phyloP scores from a whole-genome alignment of 2,888 invertebrate genomes.

The Campaea margaritaria region DNA sequence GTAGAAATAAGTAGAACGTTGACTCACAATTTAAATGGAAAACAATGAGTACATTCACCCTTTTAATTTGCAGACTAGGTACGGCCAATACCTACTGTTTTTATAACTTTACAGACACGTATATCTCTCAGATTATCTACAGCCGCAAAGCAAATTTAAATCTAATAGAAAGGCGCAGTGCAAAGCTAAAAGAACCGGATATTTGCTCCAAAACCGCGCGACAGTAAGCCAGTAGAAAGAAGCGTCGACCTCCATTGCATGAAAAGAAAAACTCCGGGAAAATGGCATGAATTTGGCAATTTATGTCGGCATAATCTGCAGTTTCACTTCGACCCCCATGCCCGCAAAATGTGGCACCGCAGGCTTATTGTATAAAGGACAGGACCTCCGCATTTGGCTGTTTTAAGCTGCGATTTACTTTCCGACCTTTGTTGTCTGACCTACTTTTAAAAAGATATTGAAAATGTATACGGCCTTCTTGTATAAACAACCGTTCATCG shows the following conservation, averaged over 20 bases:
- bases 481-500: conserved; percentile 11
- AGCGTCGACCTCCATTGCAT: conserved; percentile 27
- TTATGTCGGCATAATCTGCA: conserved; percentile 61
- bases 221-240: conserved; percentile 40
- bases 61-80: not conserved
- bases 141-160: conserved; percentile 12
- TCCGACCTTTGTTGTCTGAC: conserved; percentile 56
- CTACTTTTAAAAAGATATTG: conserved; percentile 50
- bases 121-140: conserved; percentile 1
- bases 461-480: conserved; percentile 28
- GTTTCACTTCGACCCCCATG: conserved; percentile 52
- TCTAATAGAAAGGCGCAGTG: conserved; percentile 29
- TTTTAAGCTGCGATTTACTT: conserved; percentile 56
- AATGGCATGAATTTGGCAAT: conserved; percentile 55
- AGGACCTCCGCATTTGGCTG: conserved; percentile 51
- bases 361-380: conserved; percentile 53
- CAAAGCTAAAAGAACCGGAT: conserved; percentile 33
- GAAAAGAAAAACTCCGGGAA: conserved; percentile 43
- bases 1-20: conserved; percentile 3
- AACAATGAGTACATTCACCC: conserved; percentile 5
- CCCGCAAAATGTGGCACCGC: conserved; percentile 51
- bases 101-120: not conserved
- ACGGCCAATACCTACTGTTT: not conserved
- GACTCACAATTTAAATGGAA: conserved; percentile 4
- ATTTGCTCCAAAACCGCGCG: conserved; percentile 38